Evolutionary conservation across 2,113 vertebrate species (phyloP).

Genomic region (Sinocyclocheilus rhinocerous): DNA sequence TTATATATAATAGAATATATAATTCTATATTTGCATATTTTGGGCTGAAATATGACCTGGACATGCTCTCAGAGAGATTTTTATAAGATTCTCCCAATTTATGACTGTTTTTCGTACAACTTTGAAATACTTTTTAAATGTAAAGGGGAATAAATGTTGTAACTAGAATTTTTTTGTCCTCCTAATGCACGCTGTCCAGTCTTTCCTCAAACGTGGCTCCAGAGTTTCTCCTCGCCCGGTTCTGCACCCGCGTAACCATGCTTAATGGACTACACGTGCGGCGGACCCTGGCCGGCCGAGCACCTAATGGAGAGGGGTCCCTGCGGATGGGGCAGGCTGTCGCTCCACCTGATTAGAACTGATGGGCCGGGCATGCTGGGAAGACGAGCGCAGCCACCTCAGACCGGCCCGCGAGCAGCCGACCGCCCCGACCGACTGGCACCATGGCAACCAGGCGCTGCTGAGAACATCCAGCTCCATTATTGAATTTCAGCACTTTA

Average conservation of each 20-base stretch:
- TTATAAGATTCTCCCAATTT: too few species aligned
- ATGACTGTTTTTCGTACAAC: background rate
- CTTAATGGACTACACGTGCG: constrained; percentile 73
- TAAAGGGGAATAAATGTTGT: background rate
- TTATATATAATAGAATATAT: too few species aligned
- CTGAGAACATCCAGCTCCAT: constrained; percentile 63
- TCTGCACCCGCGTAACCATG: constrained; percentile 65
- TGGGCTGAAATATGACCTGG: background rate
- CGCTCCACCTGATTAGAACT: constrained; percentile 75
- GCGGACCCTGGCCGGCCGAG: constrained; percentile 42
- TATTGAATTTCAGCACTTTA: constrained; percentile 79
- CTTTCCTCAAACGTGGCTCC: constrained; percentile 32
- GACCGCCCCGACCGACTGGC: background rate
- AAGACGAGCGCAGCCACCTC: constrained; percentile 59
- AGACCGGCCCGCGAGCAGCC: constrained; percentile 38
- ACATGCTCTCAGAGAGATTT: too few species aligned
- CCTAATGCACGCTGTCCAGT: too few species aligned
- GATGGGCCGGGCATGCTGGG: constrained; percentile 69
- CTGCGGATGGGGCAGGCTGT: constrained; percentile 64
- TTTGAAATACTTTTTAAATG: background rate
- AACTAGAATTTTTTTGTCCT: background rate
- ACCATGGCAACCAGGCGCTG: constrained; percentile 23
- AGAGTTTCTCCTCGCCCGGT: constrained; percentile 2
- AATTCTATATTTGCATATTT: background rate
- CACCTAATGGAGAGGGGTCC: constrained; percentile 71